phyloP scores from a whole-genome alignment of 2,797 vertebrate species.

The Tokudaia tokunoshimensis region DNA sequence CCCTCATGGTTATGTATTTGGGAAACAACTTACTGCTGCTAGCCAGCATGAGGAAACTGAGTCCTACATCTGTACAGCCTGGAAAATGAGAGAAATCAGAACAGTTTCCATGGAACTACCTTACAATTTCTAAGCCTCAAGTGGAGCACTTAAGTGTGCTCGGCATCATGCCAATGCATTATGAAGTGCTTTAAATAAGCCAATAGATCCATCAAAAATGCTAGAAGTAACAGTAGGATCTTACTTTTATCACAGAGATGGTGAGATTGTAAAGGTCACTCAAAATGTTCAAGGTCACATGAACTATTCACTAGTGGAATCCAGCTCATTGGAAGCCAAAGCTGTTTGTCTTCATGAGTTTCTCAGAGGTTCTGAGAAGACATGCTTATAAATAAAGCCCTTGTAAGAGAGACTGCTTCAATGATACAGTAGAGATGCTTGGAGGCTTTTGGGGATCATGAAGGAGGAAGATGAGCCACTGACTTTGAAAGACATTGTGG shows the following conservation, averaged over 20 bases:
- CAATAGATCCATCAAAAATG: neutral
- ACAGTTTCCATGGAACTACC: neutral
- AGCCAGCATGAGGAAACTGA: neutral
- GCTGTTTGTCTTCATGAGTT: neutral
- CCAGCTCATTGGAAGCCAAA: neutral
- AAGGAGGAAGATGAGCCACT: neutral
- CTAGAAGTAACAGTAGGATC: neutral
- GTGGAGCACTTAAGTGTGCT: neutral
- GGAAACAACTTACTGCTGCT: neutral
- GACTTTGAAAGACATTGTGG: neutral
- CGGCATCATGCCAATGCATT: neutral
- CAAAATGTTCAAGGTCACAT: neutral
- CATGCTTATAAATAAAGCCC: neutral
- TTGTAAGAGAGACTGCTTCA: neutral
- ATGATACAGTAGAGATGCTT: neutral
- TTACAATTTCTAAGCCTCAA: neutral
- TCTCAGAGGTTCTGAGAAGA: neutral
- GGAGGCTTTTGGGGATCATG: neutral
- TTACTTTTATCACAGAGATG: neutral
- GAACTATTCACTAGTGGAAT: neutral
- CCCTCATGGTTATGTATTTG: neutral
- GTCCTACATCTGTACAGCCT: neutral
- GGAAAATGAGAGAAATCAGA: neutral
- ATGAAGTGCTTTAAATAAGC: neutral
- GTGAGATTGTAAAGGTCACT: neutral